Evolutionary conservation across 2,113 vertebrate genomes (phyloP), one percentile per base, ranked within the genome.

Genomic region (Silurus asotus): DNA sequence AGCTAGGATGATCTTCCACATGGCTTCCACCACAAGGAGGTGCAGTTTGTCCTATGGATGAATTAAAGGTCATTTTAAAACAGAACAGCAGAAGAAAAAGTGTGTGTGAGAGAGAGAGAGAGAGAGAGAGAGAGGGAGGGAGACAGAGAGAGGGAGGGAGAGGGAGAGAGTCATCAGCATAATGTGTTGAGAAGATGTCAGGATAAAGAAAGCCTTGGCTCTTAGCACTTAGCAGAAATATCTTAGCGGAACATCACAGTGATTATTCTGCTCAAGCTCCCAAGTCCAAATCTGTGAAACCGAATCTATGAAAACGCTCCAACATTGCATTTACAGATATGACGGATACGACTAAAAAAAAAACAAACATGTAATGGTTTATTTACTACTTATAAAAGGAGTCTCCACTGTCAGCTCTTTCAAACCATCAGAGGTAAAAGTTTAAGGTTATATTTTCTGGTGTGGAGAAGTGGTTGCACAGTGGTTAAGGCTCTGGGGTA

Each of bases 11-110:
- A 7, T 45, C 64, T 58, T 83, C 28, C 25, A 56, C 28, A 58
- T 51, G 51, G 25, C 6, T 49, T 70, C 20, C 37, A 81, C 85
- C 85, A 86, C 85, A 62, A 86, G 85, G 85, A 86, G 85, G 85
- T 81, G 78, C 77, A 72, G 85, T 86, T 81, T 86, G 78, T 74
- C 23, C 78, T 80, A 13, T 72, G 45, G 37, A 62, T 86, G 20
- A 53, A 28, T 8, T 51, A 14, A 53, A 84, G 72, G 74, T 62
- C n/a, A 59, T 74, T 83, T 19, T 45, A 20, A 83, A 83, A 14
- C 45, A 59, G 82, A 51, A 53, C 70, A 62, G 69, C 25, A 61
- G 55, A 20, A 8, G 51, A 70, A 11, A 45, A 55, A 58, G 37
- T 13, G 49, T 25, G 49, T 51, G 48, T 51, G 48, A 75, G 20